These are phyloP conservation scores for Melipona beecheii DNA, from an alignment of 2,888 invertebrate species.

Conservation along the genomic window DNA sequence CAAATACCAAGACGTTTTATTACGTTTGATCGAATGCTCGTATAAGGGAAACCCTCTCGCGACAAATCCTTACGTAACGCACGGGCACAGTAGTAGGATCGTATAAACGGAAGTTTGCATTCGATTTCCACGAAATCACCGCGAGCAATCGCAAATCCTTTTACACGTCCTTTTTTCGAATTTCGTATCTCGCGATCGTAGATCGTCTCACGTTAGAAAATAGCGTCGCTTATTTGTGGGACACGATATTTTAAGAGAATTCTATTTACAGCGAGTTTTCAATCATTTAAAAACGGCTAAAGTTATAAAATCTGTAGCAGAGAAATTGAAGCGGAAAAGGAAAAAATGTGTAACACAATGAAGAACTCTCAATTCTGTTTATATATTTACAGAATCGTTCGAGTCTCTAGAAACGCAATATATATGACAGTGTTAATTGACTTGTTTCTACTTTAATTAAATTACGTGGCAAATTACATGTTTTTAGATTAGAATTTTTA, in stretches of 20 bases:
- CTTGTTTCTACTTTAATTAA: no score
- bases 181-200: not conserved
- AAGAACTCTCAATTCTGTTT: no score
- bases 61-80: constrained; percentile 24
- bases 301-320: no score
- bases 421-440: no score
- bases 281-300: not conserved
- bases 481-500: no score
- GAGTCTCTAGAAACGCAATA: no score
- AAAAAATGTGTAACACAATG: no score
- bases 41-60: not conserved
- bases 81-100: constrained; percentile 23
- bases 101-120: constrained; percentile 30
- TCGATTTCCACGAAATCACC: not conserved
- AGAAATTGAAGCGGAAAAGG: no score
- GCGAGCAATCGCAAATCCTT: constrained; percentile 4
- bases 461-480: no score
- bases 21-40: constrained; percentile 29
- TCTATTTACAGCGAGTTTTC: not conserved
- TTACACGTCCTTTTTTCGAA: not conserved
- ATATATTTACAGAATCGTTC: no score
- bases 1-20: constrained; percentile 43
- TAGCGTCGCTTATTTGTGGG: not conserved
- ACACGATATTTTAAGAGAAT: rapidly evolving
- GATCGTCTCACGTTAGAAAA: not conserved